phyloP scores from a whole-genome alignment of 1,140 invertebrate species.

The Leptinotarsa defecta region DNA sequence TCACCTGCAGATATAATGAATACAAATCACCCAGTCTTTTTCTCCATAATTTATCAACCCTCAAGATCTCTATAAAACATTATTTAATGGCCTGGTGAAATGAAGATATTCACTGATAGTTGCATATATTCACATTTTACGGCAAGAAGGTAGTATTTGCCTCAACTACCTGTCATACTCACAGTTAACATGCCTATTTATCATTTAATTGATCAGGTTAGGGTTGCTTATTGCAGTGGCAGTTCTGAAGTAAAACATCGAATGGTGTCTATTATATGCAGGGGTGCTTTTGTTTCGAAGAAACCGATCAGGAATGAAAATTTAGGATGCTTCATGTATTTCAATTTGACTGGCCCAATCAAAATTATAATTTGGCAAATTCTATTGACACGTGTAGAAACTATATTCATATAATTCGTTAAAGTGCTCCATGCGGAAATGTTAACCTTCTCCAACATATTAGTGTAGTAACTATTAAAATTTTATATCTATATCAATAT shows the following conservation, averaged over 20 bases:
- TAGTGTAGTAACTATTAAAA: too few relatives aligned
- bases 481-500: too few relatives aligned
- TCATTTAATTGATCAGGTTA: not conserved
- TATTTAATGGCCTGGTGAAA: conserved; percentile 3
- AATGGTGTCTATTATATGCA: too few relatives aligned
- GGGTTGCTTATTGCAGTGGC: not conserved
- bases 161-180: conserved; percentile 2
- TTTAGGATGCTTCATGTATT: too few relatives aligned
- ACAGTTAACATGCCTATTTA: conserved; percentile 3
- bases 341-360: too few relatives aligned
- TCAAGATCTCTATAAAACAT: not conserved
- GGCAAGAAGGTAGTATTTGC: not conserved
- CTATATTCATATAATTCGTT: too few relatives aligned
- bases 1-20: not conserved
- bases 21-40: not conserved
- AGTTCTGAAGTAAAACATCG: not conserved
- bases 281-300: too few relatives aligned
- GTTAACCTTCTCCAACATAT: too few relatives aligned
- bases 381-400: too few relatives aligned
- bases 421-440: too few relatives aligned
- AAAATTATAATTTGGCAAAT: too few relatives aligned
- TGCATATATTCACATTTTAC: not conserved
- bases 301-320: too few relatives aligned
- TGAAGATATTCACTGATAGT: not conserved
- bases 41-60: conserved; percentile 3